phyloP scores from a whole-genome alignment of 2,888 invertebrate species.

The Lochmaea crataegi region DNA sequence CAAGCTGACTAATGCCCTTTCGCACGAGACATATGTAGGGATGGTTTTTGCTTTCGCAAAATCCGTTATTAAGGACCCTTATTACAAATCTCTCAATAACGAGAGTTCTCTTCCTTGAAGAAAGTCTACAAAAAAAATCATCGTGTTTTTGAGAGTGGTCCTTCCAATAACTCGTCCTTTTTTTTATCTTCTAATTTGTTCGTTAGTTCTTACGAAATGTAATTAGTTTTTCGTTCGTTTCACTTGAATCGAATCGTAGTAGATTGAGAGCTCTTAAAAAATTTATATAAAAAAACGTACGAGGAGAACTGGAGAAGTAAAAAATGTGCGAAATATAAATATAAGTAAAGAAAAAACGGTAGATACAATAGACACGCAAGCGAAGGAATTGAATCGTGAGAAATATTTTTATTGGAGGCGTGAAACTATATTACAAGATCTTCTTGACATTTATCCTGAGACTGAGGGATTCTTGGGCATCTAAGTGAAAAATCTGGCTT shows the following conservation, averaged over 20 bases:
- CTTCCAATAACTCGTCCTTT: not conserved
- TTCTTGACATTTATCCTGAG: too few relatives aligned
- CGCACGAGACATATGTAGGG: slow-evolving; percentile 39
- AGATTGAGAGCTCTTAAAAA: not conserved
- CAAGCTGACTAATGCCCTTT: slow-evolving; percentile 39
- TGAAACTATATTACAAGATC: too few relatives aligned
- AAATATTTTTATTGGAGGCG: too few relatives aligned
- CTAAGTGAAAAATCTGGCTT: too few relatives aligned
- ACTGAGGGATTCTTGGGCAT: too few relatives aligned
- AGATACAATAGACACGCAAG: too few relatives aligned
- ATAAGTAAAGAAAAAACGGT: too few relatives aligned
- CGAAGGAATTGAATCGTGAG: too few relatives aligned
- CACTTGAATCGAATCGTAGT: not conserved
- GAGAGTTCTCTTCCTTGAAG: slow-evolving; percentile 19
- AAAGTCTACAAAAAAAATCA: slow-evolving; percentile 12
- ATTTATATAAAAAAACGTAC: not conserved
- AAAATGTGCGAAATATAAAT: too few relatives aligned
- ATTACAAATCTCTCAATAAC: slow-evolving; percentile 39
- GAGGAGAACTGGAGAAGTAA: not conserved
- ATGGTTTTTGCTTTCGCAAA: slow-evolving; percentile 32
- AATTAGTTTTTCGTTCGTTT: not conserved
- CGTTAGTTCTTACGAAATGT: not conserved
- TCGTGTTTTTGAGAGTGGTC: slow-evolving; percentile 21
- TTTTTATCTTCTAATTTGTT: slow-evolving; percentile 17
- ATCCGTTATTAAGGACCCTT: slow-evolving; percentile 35